phyloP scores from a whole-genome alignment of 2,797 vertebrate genomes.

The Anabas testudineus region DNA sequence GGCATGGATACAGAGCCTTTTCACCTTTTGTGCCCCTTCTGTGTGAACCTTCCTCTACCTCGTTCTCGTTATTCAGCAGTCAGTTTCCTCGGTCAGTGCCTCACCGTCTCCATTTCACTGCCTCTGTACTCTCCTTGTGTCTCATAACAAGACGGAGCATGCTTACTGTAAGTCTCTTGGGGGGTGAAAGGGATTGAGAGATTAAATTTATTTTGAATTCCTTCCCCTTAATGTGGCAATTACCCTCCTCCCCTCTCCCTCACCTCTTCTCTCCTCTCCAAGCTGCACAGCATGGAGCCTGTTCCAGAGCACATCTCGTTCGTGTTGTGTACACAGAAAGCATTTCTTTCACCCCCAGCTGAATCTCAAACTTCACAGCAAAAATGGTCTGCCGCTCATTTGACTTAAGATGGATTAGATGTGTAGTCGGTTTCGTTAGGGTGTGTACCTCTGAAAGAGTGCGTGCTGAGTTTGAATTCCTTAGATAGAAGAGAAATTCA shows the following conservation, averaged over 20 bases:
- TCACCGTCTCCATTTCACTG: constrained; percentile 69
- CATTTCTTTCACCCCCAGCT: constrained; percentile 57
- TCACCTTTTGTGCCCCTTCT: constrained; percentile 17
- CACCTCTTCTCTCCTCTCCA: constrained; percentile 46
- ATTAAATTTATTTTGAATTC: constrained; percentile 90
- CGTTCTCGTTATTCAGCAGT: constrained; percentile 53
- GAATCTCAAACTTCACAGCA: constrained; percentile 65
- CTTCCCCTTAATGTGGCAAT: constrained; percentile 86
- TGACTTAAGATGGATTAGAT: constrained; percentile 40
- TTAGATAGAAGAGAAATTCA: constrained; percentile 21
- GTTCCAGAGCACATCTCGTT: constrained; percentile 69
- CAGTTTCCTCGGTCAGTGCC: constrained; percentile 56
- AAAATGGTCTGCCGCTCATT: constrained; percentile 45
- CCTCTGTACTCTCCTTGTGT: constrained; percentile 72
- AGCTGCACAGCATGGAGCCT: constrained; percentile 66
- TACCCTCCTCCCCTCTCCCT: constrained; percentile 63
- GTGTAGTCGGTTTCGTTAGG: no score
- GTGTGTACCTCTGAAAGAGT: constrained; percentile 18
- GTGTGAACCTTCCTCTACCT: constrained; percentile 50
- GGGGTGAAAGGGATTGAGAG: constrained; percentile 78
- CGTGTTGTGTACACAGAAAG: constrained; percentile 80
- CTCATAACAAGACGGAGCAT: constrained; percentile 83
- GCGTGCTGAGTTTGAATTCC: constrained; percentile 18
- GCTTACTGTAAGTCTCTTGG: constrained; percentile 77
- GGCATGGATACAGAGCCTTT: constrained; percentile 9